Base-by-base conservation (phyloP, 2,888 invertebrate species). In the Elgonia sp. region DNA sequence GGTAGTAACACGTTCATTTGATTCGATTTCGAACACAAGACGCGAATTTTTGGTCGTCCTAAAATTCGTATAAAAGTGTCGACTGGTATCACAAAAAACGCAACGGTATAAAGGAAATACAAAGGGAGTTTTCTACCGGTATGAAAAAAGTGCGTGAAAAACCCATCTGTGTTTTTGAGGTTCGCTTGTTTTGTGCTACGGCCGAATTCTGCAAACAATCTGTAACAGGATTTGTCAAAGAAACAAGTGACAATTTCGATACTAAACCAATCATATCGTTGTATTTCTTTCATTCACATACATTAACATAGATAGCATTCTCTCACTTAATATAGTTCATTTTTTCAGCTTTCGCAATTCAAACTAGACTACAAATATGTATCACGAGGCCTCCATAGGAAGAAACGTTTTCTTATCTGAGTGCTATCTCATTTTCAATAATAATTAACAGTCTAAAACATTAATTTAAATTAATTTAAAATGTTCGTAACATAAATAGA, bases 301-400 rank as follows among this genome's bases (percentile, higher is more conserved):
- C 67, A 40, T 3, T 77, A 57, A 75, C 80, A n/a, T 63, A 29
- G 29, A 5, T 29, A 29, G 29, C 67, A 40, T 63, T 63, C 62
- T 39, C 62, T 62, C 37, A 46, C 29, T 46, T 60, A 42, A 69
- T 69, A 69, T 69, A 12, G n/a, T n/a, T n/a, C n/a, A n/a, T 53
- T 53, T 53, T 53, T n/a, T 53, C 8, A n/a, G n/a, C 37, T 37
- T 80, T 60, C 20, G 60, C 69, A 42, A 40, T 82, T 60, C n/a
- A 29, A 39, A n/a, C 53, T 84, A 79, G 55, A 29, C 67, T 87
- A 79, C 63, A 39, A 73, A 69, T 80, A 83, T 82, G 42, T 80
- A 83, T 87, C 80, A 87, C 87, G 84, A 84, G 84, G 87, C 87
- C 79, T 87, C 55, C 75, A 20, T 55, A 75, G 87, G 87, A 87